Evolutionary conservation across 2,113 vertebrate species (phyloP), one percentile per base, ranked within the genome.

Genomic region (Serinus canaria): DNA sequence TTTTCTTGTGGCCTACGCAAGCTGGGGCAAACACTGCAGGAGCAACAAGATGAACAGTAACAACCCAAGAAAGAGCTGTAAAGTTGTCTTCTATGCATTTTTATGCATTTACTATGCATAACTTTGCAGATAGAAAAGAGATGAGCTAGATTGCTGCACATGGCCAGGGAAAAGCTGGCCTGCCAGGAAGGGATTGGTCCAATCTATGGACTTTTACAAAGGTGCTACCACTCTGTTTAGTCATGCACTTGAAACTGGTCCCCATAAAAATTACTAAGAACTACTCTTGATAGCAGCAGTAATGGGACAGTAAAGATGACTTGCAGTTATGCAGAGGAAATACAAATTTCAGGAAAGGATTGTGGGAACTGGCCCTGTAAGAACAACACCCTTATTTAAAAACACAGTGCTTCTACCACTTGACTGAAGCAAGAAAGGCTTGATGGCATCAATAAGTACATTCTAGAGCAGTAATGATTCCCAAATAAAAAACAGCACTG

Each of bases 111-210:
- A 10, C 7, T 43, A 20, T n/a, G 43, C 28, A 3, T 23, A 25
- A 16, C 20, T 44, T 28, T 35, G 46, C 28, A 67, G n/a, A 75
- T 59, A 53, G 67, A 50, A 58, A 69, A 37, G 59, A 53, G 43
- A 27, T 0, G 0, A 28, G 5, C 16, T 13, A 15, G 43, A 2
- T 12, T 39, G 35, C 44, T 30, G 46, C 6, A 5, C 19, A 5
- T 1, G 47, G 69, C 49, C 24, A 22, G 37, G 41, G 41, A 24
- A 28, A 46, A 30, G 18, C 33, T 44, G 52, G 35, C 60, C 23
- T 39, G 50, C 16, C 67, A 30, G 22, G 37, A 66, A 35, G 46
- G 35, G 31, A 22, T 13, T 53, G 13, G 15, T 39, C 41, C n/a
- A 49, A 13, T 33, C 47, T 28, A 1, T 9, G 5, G 15, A 19